Evolutionary conservation across 2,797 vertebrate genomes (phyloP), one percentile per base, ranked within the genome.

Genomic region (Cossypha caffra): DNA sequence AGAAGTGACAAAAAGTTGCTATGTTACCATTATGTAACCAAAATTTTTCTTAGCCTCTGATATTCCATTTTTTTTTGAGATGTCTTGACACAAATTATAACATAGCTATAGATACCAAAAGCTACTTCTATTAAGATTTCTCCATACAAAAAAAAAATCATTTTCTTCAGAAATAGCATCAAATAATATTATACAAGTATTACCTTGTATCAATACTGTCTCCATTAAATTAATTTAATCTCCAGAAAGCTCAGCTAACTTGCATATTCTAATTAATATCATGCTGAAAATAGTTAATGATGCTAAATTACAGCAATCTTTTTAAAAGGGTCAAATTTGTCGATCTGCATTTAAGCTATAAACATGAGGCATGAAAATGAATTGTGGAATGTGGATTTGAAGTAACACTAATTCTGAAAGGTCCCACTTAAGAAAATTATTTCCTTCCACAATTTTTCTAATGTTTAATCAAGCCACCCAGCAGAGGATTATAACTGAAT

Each of bases 231-330:
- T 10, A 92, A 92, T 86, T 94, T 66, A 31, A 88, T 86, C 76
- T 81, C 66, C 25, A 92, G 67, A 90, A 86, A 62, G 62, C 43
- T 88, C 61, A 69, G 55, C 42, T 71, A 93, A 94, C 83, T 86
- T 90, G 61, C 58, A 91, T 58, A 80, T 66, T 47, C 50, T 66
- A 90, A 93, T 29, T 93, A 95, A 92, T 88, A 97, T 9, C 67
- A 38, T 24, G 58, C 92, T 92, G 69, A 97, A 97, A 95, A 96
- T 90, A 97, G 90, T 81, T 97, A 93, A 96, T 93, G 90, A 95
- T 45, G 40, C 33, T 90, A 94, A 95, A 96, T 95, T 97, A 83
- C 16, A 88, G 80, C 83, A 96, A 94, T 97, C 93, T 95, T 83
- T 95, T 90, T 62, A 88, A 95, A 95, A 95, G 94, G 86, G 51